Conservation (phyloP, 2,797 vertebrate species). For the Salmo trutta region DNA sequence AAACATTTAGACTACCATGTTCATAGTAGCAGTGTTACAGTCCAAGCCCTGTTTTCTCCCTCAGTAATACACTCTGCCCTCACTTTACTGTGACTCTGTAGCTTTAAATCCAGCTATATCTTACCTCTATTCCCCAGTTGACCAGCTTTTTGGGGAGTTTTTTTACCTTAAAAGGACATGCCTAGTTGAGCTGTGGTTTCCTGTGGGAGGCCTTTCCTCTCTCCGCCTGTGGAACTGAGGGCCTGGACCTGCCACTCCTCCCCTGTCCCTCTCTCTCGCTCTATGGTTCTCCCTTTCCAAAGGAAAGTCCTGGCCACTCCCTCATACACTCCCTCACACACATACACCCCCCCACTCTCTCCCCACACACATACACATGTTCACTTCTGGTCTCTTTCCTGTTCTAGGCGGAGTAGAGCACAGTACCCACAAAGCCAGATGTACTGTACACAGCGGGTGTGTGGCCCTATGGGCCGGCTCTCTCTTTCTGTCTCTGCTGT, state of each 20-base stretch:
- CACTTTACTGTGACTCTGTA: constrained; percentile 34
- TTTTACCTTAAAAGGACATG: constrained; percentile 79
- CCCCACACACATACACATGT: not conserved
- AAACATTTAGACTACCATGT: not conserved
- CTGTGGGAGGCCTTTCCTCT: constrained; percentile 74
- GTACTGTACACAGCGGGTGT: not conserved
- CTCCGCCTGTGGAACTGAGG: constrained; percentile 58
- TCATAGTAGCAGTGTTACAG: constrained; percentile 8
- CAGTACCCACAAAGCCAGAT: not conserved
- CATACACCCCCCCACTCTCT: too few species aligned
- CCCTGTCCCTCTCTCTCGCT: not conserved
- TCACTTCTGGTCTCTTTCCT: not conserved
- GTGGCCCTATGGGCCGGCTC: not conserved
- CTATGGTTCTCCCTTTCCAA: not conserved
- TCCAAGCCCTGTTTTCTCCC: constrained; percentile 11
- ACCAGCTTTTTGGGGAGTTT: constrained; percentile 68
- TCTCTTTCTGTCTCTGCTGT: not conserved
- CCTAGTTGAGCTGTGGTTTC: constrained; percentile 66
- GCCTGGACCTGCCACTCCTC: constrained; percentile 45
- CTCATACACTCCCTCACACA: not conserved
- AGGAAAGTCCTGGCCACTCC: not conserved
- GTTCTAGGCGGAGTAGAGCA: not conserved
- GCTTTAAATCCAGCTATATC: constrained; percentile 68
- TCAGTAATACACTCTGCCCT: constrained; percentile 16
- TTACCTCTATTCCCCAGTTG: constrained; percentile 61